Percentiles rank a stretch among this genome's conserved stretches.
These are phyloP conservation scores for Sander vitreus DNA, from an alignment of 2,113 vertebrate species.

Conservation along the genomic window DNA sequence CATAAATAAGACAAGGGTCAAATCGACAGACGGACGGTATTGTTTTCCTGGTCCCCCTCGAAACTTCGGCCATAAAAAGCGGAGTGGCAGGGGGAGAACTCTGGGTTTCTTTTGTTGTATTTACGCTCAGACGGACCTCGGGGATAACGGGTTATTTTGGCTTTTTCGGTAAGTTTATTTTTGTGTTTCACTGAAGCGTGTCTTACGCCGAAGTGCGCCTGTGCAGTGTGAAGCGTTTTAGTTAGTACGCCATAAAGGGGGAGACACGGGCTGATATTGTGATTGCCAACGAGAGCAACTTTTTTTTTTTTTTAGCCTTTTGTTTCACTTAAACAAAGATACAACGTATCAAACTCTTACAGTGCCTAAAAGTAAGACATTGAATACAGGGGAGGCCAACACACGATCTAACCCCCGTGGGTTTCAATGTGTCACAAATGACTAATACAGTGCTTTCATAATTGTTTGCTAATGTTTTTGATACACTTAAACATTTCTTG, in stretches of 20 bases:
- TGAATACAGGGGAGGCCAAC: not conserved
- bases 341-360: not conserved
- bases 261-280: conserved; percentile 62
- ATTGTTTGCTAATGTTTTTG: conserved; percentile 52
- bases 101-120: not conserved
- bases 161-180: conserved; percentile 83
- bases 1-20: conserved; percentile 79
- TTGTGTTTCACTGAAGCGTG: conserved; percentile 79
- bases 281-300: conserved; percentile 60
- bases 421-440: conserved; percentile 46
- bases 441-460: conserved; percentile 56
- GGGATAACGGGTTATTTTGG: conserved; percentile 42
- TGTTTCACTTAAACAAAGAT: conserved; percentile 12
- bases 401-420: conserved; percentile 23
- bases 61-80: conserved; percentile 65
- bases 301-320: conserved; percentile 59
- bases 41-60: conserved; percentile 60
- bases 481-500: conserved; percentile 28
- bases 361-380: not conserved
- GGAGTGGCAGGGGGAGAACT: conserved; percentile 15
- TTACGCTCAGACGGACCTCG: not conserved
- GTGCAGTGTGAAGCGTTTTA: conserved; percentile 78
- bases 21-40: conserved; percentile 68
- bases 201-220: conserved; percentile 79
- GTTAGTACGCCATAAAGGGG: conserved; percentile 81